Conservation (phyloP, 2,888 invertebrate genomes). For the Mamestra brassicae region DNA sequence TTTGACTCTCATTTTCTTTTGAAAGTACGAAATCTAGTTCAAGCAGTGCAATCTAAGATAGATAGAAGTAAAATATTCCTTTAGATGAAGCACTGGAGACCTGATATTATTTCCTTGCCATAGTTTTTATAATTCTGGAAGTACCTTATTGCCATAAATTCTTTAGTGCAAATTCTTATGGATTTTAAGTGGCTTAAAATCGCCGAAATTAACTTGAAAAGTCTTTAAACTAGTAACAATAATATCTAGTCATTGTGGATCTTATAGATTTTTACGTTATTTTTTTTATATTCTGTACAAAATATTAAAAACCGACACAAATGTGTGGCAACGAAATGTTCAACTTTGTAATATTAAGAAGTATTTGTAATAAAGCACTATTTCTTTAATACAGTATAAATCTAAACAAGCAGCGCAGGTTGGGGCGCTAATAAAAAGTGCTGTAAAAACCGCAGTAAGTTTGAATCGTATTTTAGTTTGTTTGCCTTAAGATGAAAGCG, state of each 20-base stretch:
- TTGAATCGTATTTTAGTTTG: background rate
- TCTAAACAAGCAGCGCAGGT: accelerated
- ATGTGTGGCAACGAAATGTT: too few relatives aligned
- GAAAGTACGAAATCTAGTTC: background rate
- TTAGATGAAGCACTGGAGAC: background rate
- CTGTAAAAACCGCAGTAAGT: background rate
- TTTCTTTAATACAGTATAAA: background rate
- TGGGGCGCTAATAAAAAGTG: accelerated
- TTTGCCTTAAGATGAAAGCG: background rate
- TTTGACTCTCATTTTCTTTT: background rate
- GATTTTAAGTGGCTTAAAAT: background rate
- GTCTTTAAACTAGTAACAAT: too few relatives aligned
- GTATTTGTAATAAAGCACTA: background rate
- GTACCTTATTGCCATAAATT: background rate
- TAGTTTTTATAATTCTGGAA: background rate
- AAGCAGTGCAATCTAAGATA: background rate
- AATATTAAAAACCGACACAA: too few relatives aligned
- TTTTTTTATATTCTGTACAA: too few relatives aligned
- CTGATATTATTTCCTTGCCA: background rate
- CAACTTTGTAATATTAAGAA: background rate
- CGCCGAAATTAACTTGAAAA: too few relatives aligned
- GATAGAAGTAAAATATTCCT: background rate
- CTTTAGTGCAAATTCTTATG: background rate
- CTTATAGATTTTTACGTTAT: too few relatives aligned
- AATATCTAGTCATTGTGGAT: too few relatives aligned